Percentiles rank a stretch among this genome's conserved stretches.
phyloP scores from a whole-genome alignment of 1,140 invertebrate species.

The Phthorimaea operculella region DNA sequence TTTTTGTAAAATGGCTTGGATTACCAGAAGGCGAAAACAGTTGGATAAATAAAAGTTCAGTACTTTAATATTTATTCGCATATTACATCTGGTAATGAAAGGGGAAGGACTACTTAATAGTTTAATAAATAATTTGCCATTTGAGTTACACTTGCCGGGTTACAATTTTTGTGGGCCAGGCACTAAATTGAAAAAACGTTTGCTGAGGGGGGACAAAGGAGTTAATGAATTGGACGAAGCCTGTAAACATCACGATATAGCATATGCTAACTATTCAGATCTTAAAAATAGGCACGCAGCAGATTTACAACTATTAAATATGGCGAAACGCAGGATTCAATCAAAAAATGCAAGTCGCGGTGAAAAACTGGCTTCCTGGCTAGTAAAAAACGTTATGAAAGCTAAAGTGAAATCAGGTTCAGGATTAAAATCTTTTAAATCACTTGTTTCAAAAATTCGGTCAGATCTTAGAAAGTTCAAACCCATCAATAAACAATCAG shows the following conservation, averaged over 20 bases:
- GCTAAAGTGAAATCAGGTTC: constrained; percentile 8
- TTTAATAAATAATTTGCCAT: constrained; percentile 4
- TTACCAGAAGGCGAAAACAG: constrained; percentile 29
- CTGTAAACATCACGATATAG: constrained; percentile 11
- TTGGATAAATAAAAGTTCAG: constrained; percentile 22
- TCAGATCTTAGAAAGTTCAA: not conserved
- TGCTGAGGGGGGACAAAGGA: constrained; percentile 5
- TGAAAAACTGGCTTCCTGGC: constrained; percentile 6
- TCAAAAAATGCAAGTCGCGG: not conserved
- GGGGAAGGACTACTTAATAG: constrained; percentile 5
- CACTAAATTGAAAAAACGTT: constrained; percentile 5
- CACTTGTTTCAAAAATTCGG: not conserved
- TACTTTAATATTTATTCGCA: not conserved
- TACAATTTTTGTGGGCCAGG: constrained; percentile 1
- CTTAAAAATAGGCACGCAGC: constrained; percentile 4
- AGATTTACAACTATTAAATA: constrained; percentile 7
- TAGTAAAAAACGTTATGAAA: constrained; percentile 10
- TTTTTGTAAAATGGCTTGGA: constrained; percentile 46
- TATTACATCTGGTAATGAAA: not conserved
- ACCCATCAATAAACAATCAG: not conserved
- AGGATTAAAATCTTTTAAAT: constrained; percentile 9
- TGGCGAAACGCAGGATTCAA: not conserved
- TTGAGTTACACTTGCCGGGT: constrained; percentile 8
- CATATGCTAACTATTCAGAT: constrained; percentile 4
- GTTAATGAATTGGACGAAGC: constrained; percentile 4